Evolutionary conservation across 2,888 invertebrate genomes (phyloP).

Genomic region (Vandiemenella viatica): DNA sequence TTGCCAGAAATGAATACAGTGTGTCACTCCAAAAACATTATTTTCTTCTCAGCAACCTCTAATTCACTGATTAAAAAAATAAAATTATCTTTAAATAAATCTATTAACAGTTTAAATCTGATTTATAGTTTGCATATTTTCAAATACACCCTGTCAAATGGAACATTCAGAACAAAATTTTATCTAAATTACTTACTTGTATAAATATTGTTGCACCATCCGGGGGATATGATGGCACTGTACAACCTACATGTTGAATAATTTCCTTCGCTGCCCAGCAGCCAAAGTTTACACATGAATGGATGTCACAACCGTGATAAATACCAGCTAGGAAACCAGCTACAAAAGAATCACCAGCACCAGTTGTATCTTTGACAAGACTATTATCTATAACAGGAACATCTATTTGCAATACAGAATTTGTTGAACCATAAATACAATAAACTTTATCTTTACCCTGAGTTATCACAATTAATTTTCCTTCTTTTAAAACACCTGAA

Average conservation of each 20-base stretch:
- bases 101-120: too few relatives aligned
- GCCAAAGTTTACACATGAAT: slow-evolving; percentile 32
- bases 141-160: too few relatives aligned
- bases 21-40: too few relatives aligned
- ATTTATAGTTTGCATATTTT: too few relatives aligned
- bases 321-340: slow-evolving; percentile 40
- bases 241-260: slow-evolving; percentile 34
- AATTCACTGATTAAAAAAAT: too few relatives aligned
- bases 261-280: slow-evolving; percentile 31
- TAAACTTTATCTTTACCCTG: slow-evolving; percentile 41
- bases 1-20: too few relatives aligned
- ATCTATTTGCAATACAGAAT: slow-evolving; percentile 18
- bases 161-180: too few relatives aligned
- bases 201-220: too few relatives aligned
- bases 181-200: too few relatives aligned
- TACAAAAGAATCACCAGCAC: slow-evolving; percentile 44
- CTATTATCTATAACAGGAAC: slow-evolving; percentile 29
- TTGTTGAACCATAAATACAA: slow-evolving; percentile 25
- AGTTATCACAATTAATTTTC: slow-evolving; percentile 44
- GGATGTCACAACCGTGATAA: slow-evolving; percentile 27
- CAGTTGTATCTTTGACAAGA: slow-evolving; percentile 38
- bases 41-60: too few relatives aligned
- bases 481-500: slow-evolving; percentile 19
- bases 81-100: too few relatives aligned
- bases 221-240: slow-evolving; percentile 25